Evolutionary conservation across 1,140 invertebrate genomes (phyloP), one percentile per base, ranked within the genome.

Genomic region (Tachypleus tridentatus): DNA sequence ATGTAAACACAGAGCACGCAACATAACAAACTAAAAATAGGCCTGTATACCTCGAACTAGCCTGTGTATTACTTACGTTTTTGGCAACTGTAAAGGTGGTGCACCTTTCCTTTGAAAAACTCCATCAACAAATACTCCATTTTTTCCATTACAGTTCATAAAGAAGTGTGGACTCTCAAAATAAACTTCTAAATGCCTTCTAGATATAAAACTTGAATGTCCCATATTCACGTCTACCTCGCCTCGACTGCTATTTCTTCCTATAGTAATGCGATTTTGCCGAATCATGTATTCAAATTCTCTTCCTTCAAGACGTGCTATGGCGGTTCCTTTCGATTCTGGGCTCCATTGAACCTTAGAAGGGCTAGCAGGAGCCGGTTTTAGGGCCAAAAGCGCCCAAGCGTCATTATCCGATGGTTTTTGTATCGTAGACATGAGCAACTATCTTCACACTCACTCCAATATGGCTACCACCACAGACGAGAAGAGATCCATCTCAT

Each of bases 191-290:
- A 98, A 84, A 81, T 98, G 95, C 76, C 86, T 85, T 60, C 95
- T 84, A 56, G 93, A 97, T 73, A 98, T 96, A 80, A 97, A 97
- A 80, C 88, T 95, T 52, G 93, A 97, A 78, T 94, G 91, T 76
- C 94, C 94, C 87, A 98, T 97, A 82, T 97, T 95, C 74, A 98
- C 92, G 81, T 98, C 94, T 69, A 98, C 94, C 78, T 93, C 88
- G 72, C 93, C 95, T 76, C 91, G 87, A 77, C 91, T 93, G 77
- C 91, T 95, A 80, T 97, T 97, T 70, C 95, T 84, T 64, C 95
- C 95, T 76, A 98, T 96, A 68, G 85, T 84, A 72, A 94, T 87
- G 72, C 87, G 84, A 74, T 86, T 87, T 77, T 93, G 88, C 64
- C 90, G 82, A 74, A 97, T 90, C 79, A 92, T 82, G 78, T 92